Evolutionary conservation across 1,140 invertebrate species (phyloP).

Genomic region (Oedothorax gibbosus): DNA sequence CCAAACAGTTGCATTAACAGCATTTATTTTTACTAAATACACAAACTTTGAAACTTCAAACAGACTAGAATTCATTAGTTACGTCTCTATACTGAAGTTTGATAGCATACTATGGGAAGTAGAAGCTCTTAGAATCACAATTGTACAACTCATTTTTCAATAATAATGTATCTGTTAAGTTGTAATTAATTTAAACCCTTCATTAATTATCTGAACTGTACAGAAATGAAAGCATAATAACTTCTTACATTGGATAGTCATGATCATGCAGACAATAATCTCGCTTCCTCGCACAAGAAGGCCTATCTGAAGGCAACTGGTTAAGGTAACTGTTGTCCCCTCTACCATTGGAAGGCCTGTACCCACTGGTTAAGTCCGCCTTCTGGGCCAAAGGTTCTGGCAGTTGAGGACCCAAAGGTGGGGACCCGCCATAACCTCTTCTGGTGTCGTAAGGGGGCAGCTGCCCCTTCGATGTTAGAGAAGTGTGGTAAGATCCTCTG

Average conservation of each 20-base stretch:
- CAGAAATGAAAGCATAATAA: neutral
- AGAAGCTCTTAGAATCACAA: too few relatives aligned
- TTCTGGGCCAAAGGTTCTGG: constrained; percentile 16
- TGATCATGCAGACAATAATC: constrained; percentile 57
- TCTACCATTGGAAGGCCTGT: neutral
- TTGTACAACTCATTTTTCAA: too few relatives aligned
- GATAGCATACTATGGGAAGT: too few relatives aligned
- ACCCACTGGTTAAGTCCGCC: neutral
- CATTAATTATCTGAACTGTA: neutral
- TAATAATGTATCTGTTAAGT: too few relatives aligned
- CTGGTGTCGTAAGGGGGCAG: constrained; percentile 8
- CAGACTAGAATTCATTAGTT: too few relatives aligned
- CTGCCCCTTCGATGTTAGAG: neutral
- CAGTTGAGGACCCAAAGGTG: constrained; percentile 48
- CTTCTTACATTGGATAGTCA: constrained; percentile 55
- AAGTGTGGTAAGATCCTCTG: constrained; percentile 10
- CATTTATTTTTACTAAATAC: too few relatives aligned
- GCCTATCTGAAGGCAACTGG: constrained; percentile 16
- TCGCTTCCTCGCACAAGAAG: constrained; percentile 45
- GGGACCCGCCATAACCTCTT: constrained; percentile 3
- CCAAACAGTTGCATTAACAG: too few relatives aligned
- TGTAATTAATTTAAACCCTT: too few relatives aligned
- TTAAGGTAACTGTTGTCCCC: constrained; percentile 34
- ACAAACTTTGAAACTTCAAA: too few relatives aligned
- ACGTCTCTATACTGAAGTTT: too few relatives aligned